Conservation (phyloP, 2,113 vertebrate genomes). For the Perca flavescens region DNA sequence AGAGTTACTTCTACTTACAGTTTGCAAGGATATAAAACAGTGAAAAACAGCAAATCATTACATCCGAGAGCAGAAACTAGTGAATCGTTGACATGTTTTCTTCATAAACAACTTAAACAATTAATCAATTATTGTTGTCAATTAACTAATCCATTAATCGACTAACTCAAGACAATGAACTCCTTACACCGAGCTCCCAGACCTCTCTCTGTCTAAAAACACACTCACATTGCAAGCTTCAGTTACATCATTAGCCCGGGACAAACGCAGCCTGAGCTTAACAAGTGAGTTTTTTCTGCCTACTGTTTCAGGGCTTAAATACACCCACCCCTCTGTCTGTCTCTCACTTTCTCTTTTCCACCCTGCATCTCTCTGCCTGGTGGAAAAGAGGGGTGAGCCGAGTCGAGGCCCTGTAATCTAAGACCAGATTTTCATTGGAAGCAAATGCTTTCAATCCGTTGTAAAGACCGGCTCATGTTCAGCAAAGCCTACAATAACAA, state of each 20-base stretch:
- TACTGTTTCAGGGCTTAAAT: constrained; percentile 96
- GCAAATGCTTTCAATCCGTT: constrained; percentile 99
- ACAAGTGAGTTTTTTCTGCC: constrained; percentile 94
- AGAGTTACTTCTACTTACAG: not conserved
- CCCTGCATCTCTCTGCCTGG: constrained; percentile 57
- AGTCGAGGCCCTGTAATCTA: constrained; percentile 95
- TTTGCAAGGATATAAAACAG: not conserved
- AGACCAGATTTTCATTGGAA: constrained; percentile 99
- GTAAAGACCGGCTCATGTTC: constrained; percentile 99
- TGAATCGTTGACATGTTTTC: not conserved
- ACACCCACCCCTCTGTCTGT: constrained; percentile 81
- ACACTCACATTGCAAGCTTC: constrained; percentile 88
- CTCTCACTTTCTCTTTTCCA: constrained; percentile 22
- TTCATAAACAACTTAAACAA: not conserved
- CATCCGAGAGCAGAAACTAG: not conserved
- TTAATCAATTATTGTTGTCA: constrained; percentile 19
- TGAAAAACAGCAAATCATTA: not conserved
- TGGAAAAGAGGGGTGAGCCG: constrained; percentile 89
- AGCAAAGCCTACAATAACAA: constrained; percentile 99
- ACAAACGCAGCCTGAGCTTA: constrained; percentile 92
- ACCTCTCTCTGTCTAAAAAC: constrained; percentile 49
- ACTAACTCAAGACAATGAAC: constrained; percentile 6
- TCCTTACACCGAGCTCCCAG: not conserved
- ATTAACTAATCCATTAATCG: constrained; percentile 1
- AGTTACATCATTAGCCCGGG: constrained; percentile 96